phyloP scores from a whole-genome alignment of 2,888 invertebrate genomes.

The Halocaridina rubra region DNA sequence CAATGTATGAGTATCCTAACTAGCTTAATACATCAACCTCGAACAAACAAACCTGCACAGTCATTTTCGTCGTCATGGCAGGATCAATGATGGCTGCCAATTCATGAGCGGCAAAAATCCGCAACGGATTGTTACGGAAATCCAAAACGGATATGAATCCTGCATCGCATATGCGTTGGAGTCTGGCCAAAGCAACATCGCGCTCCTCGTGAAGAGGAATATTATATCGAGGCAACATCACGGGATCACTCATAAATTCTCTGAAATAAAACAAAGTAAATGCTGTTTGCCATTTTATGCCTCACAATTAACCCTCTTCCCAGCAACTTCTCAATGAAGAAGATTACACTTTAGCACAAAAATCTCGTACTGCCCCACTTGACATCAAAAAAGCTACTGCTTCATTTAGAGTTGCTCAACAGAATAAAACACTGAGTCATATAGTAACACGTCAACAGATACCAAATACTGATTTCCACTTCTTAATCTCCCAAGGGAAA shows the following conservation, averaged over 20 bases:
- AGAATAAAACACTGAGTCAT: too few relatives aligned
- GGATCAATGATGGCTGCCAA: constrained; percentile 65
- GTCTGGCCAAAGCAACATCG: constrained; percentile 64
- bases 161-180: constrained; percentile 64
- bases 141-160: constrained; percentile 65
- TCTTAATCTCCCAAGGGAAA: too few relatives aligned
- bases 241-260: constrained; percentile 64
- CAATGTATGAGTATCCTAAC: too few relatives aligned
- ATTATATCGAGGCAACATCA: constrained; percentile 64
- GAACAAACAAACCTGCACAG: constrained; percentile 63
- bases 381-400: too few relatives aligned
- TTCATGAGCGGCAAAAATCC: constrained; percentile 65
- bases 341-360: too few relatives aligned
- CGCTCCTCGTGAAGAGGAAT: constrained; percentile 64
- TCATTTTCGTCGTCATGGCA: constrained; percentile 65
- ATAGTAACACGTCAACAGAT: too few relatives aligned
- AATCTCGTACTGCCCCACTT: too few relatives aligned
- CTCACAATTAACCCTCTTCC: too few relatives aligned
- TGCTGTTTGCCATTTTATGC: background rate
- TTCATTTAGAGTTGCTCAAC: too few relatives aligned
- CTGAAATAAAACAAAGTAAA: constrained; percentile 1
- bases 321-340: too few relatives aligned
- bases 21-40: too few relatives aligned
- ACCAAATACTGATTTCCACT: too few relatives aligned
- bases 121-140: constrained; percentile 64